Percentiles rank a stretch among this genome's conserved stretches.
Conservation (phyloP, 2,113 vertebrate species). For the Elephas maximus region DNA sequence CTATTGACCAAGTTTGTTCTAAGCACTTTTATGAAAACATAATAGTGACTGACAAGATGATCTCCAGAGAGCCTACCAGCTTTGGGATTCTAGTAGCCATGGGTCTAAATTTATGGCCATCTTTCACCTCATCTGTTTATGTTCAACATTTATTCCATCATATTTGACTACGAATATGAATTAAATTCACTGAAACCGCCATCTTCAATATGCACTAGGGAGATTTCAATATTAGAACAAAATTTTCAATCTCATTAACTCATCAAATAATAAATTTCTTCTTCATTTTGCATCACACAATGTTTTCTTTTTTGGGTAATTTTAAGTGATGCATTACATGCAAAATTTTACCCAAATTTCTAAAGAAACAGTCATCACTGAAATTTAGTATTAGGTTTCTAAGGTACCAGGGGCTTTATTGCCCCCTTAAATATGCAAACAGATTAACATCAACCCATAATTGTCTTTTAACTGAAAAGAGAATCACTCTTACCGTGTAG, state of each 20-base stretch:
- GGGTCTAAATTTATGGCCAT: neutral
- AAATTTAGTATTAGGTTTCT: neutral
- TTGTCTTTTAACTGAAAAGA: constrained; percentile 71
- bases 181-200: neutral
- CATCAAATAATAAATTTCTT: constrained; percentile 39
- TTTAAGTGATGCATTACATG: neutral
- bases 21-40: neutral
- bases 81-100: neutral
- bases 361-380: neutral
- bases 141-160: neutral
- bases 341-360: neutral
- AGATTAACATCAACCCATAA: constrained; percentile 64
- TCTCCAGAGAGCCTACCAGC: neutral
- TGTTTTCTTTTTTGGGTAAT: neutral
- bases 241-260: neutral
- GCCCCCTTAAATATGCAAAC: constrained; percentile 58
- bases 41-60: neutral
- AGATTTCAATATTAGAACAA: constrained; percentile 29
- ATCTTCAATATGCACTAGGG: neutral
- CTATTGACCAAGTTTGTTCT: neutral
- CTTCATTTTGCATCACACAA: neutral
- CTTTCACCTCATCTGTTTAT: neutral
- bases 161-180: neutral
- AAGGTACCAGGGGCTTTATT: neutral
- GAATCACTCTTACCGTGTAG: constrained; percentile 94